Evolutionary conservation across 2,113 vertebrate species (phyloP), one percentile per base, ranked within the genome.

Genomic region (Chionomys nivalis): DNA sequence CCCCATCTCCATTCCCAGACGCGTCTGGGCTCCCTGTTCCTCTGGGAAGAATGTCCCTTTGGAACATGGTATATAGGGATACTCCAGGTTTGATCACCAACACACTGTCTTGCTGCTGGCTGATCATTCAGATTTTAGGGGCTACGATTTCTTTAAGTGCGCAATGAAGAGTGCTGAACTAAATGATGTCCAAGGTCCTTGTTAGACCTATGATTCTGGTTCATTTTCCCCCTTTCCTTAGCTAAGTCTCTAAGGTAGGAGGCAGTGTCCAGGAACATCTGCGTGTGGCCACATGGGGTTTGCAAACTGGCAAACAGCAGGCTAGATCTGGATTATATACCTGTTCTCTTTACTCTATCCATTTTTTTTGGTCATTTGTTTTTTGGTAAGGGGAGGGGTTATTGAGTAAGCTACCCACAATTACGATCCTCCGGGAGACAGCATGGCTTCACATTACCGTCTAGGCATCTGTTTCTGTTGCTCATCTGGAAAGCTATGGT

Each of bases 381-480:
- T 91, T 79, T 52, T n/a, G n/a, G 52, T 23, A 52, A 49, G 9
- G 42, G 31, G 19, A 23, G 17, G n/a, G 16, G 36, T 16, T 36
- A 75, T 36, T 76, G 31, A 76, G 70, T 91, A 66, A 49, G 68
- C 78, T 78, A 86, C 65, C 23, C 42, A 42, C 33, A 79, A 47
- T 83, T 93, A 90, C 78, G 89, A 79, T 79, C 83, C 49, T 76
- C 83, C 28, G 73, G 42, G 31, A 58, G 28, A 12, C 55, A 26
- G 24, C 33, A 26, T 70, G 31, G 52, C 47, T 65, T 77, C 42
- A 52, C 31, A 28, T n/a, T 7, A 39, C 90, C 19, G 24, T 12
- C 47, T 90, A 31, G 66, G 87, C 28, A 90, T 92, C 26, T 19
- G 13, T 68, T 88, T 94, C 86, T 95, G 39, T 63, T 44, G 47